Conservation (phyloP, 2,888 invertebrate species). For the Lypha dubia region DNA sequence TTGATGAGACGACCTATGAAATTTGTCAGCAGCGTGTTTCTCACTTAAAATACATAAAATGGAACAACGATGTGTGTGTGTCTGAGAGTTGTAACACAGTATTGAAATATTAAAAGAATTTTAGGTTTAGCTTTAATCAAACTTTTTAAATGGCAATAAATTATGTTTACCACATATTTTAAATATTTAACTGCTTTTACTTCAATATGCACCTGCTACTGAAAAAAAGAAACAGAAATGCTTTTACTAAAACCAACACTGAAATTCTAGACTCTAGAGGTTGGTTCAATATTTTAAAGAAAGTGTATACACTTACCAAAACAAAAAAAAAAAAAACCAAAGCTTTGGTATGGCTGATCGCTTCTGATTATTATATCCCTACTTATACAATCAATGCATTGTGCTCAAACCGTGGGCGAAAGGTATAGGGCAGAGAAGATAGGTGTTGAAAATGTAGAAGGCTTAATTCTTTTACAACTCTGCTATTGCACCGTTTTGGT, state of each 20-base stretch:
- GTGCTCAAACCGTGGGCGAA: no score
- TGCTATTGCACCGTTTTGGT: no score
- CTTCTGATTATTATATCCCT: no score
- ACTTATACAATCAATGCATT: no score
- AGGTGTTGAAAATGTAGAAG: no score
- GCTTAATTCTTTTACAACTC: no score
- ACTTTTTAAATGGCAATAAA: neutral
- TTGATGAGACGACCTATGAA: conserved; percentile 29
- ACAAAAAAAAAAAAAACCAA: neutral
- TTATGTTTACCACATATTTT: neutral
- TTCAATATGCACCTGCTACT: neutral
- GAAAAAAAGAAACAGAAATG: neutral
- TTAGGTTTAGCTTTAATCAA: neutral
- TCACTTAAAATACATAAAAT: conserved; percentile 14
- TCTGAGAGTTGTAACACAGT: conserved; percentile 21
- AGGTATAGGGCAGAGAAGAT: no score
- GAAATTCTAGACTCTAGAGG: neutral
- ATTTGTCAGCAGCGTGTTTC: conserved; percentile 43
- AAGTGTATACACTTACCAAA: neutral
- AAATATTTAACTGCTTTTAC: neutral
- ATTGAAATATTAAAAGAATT: neutral
- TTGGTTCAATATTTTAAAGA: no score
- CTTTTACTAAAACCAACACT: neutral
- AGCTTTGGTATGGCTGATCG: no score
- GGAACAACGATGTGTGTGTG: neutral